A percentile compares a stretch with the other conserved stretches of the same genome.
phyloP scores from a whole-genome alignment of 2,797 vertebrate genomes.

The Gobio occitaniae region DNA sequence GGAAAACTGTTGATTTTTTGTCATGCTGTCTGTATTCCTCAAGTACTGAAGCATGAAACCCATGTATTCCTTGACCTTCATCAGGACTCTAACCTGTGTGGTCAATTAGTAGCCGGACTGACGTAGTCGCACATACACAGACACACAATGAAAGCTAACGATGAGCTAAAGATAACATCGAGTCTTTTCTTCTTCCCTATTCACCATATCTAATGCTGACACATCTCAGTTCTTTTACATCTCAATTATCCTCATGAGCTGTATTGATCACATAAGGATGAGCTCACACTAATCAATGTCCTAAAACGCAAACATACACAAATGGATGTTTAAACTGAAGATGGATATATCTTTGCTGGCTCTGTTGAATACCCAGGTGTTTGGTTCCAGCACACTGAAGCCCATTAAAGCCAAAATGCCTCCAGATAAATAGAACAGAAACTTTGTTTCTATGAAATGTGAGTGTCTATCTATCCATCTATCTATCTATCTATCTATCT shows the following conservation, averaged over 20 bases:
- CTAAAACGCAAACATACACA: conserved; percentile 46
- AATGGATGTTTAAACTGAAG: conserved; percentile 73
- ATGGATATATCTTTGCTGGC: conserved; percentile 68
- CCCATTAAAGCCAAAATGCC: conserved; percentile 48
- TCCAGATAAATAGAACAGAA: conserved; percentile 27
- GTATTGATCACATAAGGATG: conserved; percentile 79
- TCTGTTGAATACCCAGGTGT: conserved; percentile 70
- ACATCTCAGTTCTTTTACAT: conserved; percentile 6
- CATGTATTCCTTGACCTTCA: conserved; percentile 27
- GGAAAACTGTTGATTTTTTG: conserved; percentile 5
- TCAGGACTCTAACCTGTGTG: conserved; percentile 7
- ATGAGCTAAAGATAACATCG: conserved; percentile 34
- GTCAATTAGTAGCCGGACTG: conserved; percentile 1
- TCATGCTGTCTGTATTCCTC: conserved; percentile 9
- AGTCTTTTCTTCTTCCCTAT: conserved; percentile 9
- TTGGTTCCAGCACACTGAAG: conserved; percentile 60
- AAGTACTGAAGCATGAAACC: conserved; percentile 3
- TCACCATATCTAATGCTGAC: conserved; percentile 14
- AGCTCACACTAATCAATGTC: conserved; percentile 59
- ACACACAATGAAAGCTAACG: conserved; percentile 11
- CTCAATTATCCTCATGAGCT: conserved; percentile 15
- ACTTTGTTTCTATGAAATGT: conserved; percentile 23
- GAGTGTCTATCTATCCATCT: not conserved
- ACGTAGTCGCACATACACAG: not conserved
- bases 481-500: not conserved